phyloP scores from a whole-genome alignment of 2,113 vertebrate genomes.

The Monopterus albus region DNA sequence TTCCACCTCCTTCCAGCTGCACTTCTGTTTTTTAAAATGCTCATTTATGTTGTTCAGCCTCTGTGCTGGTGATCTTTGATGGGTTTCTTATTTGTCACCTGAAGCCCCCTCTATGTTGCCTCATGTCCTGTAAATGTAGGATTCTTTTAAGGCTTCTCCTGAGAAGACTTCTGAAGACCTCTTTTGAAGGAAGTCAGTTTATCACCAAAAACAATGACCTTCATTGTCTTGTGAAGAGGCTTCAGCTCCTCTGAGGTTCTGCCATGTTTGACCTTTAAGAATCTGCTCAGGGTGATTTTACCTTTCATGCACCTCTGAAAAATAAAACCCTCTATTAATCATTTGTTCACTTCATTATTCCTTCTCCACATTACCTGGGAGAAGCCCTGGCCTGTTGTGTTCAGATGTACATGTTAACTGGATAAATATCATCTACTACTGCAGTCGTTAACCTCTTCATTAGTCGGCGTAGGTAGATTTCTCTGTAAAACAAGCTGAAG shows the following conservation, averaged over 20 bases:
- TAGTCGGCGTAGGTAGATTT: conserved; percentile 6
- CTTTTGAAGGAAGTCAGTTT: background rate
- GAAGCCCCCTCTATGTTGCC: background rate
- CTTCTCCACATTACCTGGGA: background rate
- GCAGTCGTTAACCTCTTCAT: background rate
- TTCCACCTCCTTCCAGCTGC: background rate
- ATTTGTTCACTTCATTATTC: conserved; percentile 10
- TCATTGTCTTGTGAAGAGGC: background rate
- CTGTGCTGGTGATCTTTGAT: background rate
- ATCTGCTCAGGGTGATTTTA: conserved; percentile 4
- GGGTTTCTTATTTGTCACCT: background rate
- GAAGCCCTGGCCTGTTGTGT: background rate
- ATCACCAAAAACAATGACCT: background rate
- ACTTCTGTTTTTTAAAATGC: background rate
- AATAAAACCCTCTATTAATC: background rate
- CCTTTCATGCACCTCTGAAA: conserved; percentile 1
- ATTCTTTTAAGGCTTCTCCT: background rate
- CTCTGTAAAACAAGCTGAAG: background rate
- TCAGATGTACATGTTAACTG: conserved; percentile 6
- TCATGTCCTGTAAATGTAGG: background rate
- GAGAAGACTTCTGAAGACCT: background rate
- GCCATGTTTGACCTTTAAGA: conserved; percentile 8
- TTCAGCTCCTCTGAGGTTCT: background rate
- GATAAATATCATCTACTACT: conserved; percentile 35
- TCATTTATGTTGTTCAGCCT: background rate